Conservation (phyloP, 1,140 invertebrate genomes). For the Caenorhabditis brenneri region DNA sequence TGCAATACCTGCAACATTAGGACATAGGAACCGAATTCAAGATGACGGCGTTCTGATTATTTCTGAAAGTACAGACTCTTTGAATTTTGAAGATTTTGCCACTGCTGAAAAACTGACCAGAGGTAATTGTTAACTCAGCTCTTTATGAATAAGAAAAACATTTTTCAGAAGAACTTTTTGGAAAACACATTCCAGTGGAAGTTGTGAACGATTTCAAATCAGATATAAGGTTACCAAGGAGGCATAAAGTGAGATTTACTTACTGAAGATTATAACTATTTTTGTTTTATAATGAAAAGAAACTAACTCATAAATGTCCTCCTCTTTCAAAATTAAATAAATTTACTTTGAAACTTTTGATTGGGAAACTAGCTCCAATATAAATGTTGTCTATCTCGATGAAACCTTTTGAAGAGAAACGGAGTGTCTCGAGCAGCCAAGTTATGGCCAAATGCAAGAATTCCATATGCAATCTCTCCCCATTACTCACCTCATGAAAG, state of each 20-base stretch:
- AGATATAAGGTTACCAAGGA: constrained; percentile 60
- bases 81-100: constrained; percentile 57
- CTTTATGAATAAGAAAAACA: too few relatives aligned
- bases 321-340: too few relatives aligned
- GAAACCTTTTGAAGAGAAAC: too few relatives aligned
- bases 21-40: constrained; percentile 26
- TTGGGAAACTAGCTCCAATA: too few relatives aligned
- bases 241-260: constrained; percentile 36
- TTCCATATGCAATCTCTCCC: constrained; percentile 69
- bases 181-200: constrained; percentile 58
- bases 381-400: too few relatives aligned
- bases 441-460: constrained; percentile 67
- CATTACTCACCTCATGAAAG: constrained; percentile 68
- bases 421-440: constrained; percentile 67
- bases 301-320: too few relatives aligned
- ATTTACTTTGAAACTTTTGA: too few relatives aligned
- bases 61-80: background rate
- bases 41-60: background rate
- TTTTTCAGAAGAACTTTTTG: constrained; percentile 62
- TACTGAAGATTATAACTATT: too few relatives aligned
- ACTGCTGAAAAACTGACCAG: constrained; percentile 62
- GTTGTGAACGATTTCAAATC: constrained; percentile 63
- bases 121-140: too few relatives aligned
- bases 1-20: constrained; percentile 28
- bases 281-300: too few relatives aligned